Percentiles rank a stretch among this genome's conserved stretches.
These are phyloP conservation scores for Myotis brandtii DNA, from an alignment of 2,113 vertebrate genomes.

Conservation along the genomic window DNA sequence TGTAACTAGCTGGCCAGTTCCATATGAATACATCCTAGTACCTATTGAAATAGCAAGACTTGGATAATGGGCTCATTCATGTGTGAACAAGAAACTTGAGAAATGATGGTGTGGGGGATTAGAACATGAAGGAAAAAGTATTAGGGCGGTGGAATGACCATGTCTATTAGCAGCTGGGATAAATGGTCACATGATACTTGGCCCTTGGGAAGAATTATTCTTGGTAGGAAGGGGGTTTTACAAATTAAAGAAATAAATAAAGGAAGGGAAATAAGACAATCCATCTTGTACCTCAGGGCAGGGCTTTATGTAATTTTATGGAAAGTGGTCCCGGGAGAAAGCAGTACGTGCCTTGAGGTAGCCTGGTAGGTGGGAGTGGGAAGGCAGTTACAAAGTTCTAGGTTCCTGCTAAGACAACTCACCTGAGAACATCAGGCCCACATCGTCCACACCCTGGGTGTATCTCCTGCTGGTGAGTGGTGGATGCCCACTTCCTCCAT, in stretches of 20 bases:
- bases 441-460: too few relatives aligned
- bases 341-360: background rate
- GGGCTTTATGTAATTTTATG: conserved; percentile 31
- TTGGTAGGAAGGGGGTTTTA: conserved; percentile 36
- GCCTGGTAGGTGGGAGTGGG: background rate
- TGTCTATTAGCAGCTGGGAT: background rate
- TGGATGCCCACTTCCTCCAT: background rate
- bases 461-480: background rate
- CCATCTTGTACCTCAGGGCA: background rate
- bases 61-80: background rate
- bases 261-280: conserved; percentile 15
- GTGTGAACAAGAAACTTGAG: background rate
- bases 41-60: background rate
- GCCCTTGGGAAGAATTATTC: conserved; percentile 46
- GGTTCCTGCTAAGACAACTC: background rate
- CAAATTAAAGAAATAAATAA: conserved; percentile 61
- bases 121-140: background rate
- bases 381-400: background rate
- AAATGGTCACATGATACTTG: background rate
- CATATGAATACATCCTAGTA: background rate
- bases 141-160: background rate
- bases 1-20: background rate
- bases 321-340: background rate
- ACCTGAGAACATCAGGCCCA: background rate
- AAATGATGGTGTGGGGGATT: background rate